phyloP scores from a whole-genome alignment of 2,888 invertebrate species.

The Clunio marinus region DNA sequence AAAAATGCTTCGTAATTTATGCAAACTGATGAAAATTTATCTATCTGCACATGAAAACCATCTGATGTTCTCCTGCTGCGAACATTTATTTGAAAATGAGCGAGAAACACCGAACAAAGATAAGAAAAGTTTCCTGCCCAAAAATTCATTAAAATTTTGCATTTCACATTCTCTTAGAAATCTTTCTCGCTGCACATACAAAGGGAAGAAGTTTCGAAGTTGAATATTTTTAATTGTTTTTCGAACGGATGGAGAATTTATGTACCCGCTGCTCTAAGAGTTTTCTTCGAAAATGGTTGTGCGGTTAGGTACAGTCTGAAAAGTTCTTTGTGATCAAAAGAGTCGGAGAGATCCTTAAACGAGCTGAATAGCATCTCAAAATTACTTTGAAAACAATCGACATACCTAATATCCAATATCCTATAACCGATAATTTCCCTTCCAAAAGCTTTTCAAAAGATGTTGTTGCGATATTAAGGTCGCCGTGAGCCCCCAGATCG shows the following conservation, averaged over 20 bases:
- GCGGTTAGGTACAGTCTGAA: constrained; percentile 11
- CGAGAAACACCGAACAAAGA: not conserved
- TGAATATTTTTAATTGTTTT: constrained; percentile 36
- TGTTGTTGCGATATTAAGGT: not conserved
- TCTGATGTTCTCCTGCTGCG: constrained; percentile 38
- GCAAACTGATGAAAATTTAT: constrained; percentile 39
- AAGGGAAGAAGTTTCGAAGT: not conserved
- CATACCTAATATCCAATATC: constrained; percentile 16
- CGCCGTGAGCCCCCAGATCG: not conserved
- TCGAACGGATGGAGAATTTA: constrained; percentile 20
- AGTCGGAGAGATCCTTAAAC: not conserved
- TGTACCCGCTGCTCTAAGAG: constrained; percentile 3
- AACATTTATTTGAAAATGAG: constrained; percentile 25
- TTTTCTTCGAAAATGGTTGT: no score
- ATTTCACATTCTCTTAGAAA: constrained; percentile 3
- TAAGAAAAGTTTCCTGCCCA: constrained; percentile 21
- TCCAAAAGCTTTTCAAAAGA: not conserved
- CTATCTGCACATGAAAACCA: constrained; percentile 39
- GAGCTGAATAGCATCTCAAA: not conserved
- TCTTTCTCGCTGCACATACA: not conserved
- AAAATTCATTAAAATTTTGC: constrained; percentile 38
- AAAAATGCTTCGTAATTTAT: constrained; percentile 33
- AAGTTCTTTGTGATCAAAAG: not conserved
- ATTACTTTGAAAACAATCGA: constrained; percentile 20
- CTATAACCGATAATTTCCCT: constrained; percentile 16